Conservation (phyloP, 2,797 vertebrate species). For the Alosa sapidissima region DNA sequence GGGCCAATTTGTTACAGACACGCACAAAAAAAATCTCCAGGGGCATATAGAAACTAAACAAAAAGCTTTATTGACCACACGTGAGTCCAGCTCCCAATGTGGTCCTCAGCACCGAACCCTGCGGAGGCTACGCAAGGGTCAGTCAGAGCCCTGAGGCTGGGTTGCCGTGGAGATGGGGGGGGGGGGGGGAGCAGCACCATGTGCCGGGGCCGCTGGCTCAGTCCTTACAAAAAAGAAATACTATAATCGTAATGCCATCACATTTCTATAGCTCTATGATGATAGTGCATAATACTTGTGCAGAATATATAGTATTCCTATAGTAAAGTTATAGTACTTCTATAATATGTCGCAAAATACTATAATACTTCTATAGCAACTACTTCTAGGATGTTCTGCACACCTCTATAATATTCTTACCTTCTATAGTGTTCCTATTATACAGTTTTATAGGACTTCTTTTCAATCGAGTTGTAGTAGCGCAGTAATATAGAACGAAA, state of each 20-base stretch:
- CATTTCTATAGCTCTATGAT: too few relatives aligned
- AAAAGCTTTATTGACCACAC: constrained; percentile 14
- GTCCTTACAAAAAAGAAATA: neutral
- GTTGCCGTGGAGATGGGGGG: neutral
- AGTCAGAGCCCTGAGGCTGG: neutral
- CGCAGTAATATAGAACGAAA: too few relatives aligned
- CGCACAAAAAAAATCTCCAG: neutral
- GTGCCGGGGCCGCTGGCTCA: neutral
- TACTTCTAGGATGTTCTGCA: too few relatives aligned
- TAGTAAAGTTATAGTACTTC: too few relatives aligned
- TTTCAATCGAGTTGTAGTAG: too few relatives aligned
- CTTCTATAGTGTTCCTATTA: too few relatives aligned
- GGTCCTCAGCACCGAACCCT: neutral
- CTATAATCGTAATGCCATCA: neutral
- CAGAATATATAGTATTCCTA: too few relatives aligned
- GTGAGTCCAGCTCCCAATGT: neutral
- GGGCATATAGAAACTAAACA: constrained; percentile 3
- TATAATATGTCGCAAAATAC: too few relatives aligned
- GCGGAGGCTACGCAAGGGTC: neutral
- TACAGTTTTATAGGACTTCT: too few relatives aligned
- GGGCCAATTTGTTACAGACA: constrained; percentile 12
- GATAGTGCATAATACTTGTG: too few relatives aligned
- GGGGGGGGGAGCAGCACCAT: neutral
- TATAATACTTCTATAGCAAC: too few relatives aligned
- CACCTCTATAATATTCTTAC: too few relatives aligned